These are phyloP conservation scores for Clarias macrocephalus DNA, from an alignment of 2,113 vertebrate species.

Conservation along the genomic window DNA sequence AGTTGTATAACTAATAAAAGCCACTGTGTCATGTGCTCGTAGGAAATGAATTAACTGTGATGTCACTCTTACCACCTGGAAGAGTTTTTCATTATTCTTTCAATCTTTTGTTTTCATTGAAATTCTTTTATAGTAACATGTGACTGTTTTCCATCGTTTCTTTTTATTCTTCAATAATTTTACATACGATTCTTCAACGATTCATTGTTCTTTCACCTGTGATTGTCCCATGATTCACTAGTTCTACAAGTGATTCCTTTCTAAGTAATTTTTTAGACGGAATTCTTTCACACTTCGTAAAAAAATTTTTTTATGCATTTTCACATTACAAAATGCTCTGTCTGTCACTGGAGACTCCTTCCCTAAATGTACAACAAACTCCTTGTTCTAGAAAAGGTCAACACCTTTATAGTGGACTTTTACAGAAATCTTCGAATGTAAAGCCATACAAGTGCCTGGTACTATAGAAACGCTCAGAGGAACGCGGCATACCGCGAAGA, in stretches of 20 bases:
- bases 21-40: neutral
- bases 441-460: neutral
- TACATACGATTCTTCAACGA: neutral
- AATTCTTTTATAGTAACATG: neutral
- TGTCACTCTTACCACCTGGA: neutral
- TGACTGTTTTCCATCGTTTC: neutral
- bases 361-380: neutral
- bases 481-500: constrained; percentile 20
- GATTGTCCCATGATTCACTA: neutral
- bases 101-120: neutral
- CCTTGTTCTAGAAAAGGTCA: neutral
- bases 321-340: neutral
- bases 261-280: too few species aligned
- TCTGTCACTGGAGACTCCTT: neutral
- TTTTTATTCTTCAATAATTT: neutral
- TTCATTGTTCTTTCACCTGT: neutral
- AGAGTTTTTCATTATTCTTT: too few species aligned
- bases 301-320: neutral
- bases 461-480: neutral
- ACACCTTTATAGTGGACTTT: neutral
- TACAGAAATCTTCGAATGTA: neutral
- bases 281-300: neutral
- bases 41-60: neutral
- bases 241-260: neutral
- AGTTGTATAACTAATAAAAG: neutral